Base-by-base conservation (phyloP, 2,888 invertebrate genomes). In the Ophion ellenae region DNA sequence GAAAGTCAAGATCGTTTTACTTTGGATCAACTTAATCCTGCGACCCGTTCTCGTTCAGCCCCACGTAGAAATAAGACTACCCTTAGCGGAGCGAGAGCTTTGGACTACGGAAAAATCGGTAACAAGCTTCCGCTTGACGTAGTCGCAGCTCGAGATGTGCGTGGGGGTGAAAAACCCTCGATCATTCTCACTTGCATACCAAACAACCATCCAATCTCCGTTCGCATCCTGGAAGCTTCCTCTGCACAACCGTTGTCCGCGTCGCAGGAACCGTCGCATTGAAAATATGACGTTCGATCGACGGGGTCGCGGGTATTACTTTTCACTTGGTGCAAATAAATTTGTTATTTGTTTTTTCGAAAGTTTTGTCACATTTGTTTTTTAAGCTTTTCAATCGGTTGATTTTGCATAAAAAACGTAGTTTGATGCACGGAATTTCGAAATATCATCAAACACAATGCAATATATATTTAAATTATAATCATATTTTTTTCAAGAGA, bases 171-270 rank as follows among this genome's bases (percentile, higher is more conserved):
- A 32, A 81, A 57, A 69, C 71, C 67, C 82, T 84, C 74, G 74
- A 67, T 77, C 78, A 71, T 85, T 77, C 79, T 57, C 36, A 80
- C 76, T 71, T 63, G 84, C 83, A 88, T 88, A 86, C 83, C 77
- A 86, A 87, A 81, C 69, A 70, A 78, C 71, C 71, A 32, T 75
- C 81, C 85, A 88, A 89, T 86, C 84, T 84, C 83, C 85, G 81
- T 86, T 84, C 80, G 83, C 70, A 83, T 81, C 74, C 32, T 20
- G 57, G 10, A 61, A 36, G 24, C 63, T 71, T 66, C 28, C 69
- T 36, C 5, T n/a, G 36, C 10, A 17, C 11, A 28, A 67, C 1
- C 67, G 47, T 69, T 36, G 36, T 24, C 59, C 53, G 10, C 28
- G 14, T 36, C 11, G 36, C 24, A n/a, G 20, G 20, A 9, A 20